Conservation (phyloP, 2,888 invertebrate species). For the Acleris emargana region DNA sequence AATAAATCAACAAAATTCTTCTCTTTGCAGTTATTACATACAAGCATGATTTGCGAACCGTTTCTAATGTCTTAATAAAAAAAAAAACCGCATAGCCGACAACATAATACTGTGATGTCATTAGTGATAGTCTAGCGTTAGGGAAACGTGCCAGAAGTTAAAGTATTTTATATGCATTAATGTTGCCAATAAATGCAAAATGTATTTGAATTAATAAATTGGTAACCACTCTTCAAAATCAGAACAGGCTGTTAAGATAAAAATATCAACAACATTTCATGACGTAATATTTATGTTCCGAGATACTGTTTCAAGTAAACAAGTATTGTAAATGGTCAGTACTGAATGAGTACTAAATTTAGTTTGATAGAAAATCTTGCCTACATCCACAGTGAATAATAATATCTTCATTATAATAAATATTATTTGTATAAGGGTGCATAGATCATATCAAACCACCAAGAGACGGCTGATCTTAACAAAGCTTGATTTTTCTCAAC, state of each 20-base stretch:
- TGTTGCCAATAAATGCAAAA: slow-evolving; percentile 34
- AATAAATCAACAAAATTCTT: no score
- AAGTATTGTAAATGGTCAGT: slow-evolving; percentile 31
- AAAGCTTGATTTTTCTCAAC: no score
- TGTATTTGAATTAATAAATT: no score
- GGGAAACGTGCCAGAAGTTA: slow-evolving; percentile 74
- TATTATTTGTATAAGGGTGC: no score
- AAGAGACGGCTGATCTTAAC: no score
- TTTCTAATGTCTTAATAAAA: slow-evolving; percentile 4
- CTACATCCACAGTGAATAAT: slow-evolving; percentile 6
- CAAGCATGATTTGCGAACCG: slow-evolving; percentile 5
- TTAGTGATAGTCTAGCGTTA: slow-evolving; percentile 61
- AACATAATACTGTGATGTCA: slow-evolving; percentile 61
- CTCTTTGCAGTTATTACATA: not conserved
- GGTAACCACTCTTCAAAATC: slow-evolving; percentile 10
- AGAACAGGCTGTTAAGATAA: not conserved
- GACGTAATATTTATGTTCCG: no score
- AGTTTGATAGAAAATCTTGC: slow-evolving; percentile 15
- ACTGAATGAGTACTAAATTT: slow-evolving; percentile 34
- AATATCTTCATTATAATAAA: not conserved
- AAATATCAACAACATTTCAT: no score
- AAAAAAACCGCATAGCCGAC: slow-evolving; percentile 25
- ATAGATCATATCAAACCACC: no score
- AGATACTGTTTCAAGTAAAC: not conserved
- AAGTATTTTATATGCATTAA: slow-evolving; percentile 36